Evolutionary conservation across 2,888 invertebrate genomes (phyloP), one percentile per base, ranked within the genome.

Genomic region (Campoletis raptor): DNA sequence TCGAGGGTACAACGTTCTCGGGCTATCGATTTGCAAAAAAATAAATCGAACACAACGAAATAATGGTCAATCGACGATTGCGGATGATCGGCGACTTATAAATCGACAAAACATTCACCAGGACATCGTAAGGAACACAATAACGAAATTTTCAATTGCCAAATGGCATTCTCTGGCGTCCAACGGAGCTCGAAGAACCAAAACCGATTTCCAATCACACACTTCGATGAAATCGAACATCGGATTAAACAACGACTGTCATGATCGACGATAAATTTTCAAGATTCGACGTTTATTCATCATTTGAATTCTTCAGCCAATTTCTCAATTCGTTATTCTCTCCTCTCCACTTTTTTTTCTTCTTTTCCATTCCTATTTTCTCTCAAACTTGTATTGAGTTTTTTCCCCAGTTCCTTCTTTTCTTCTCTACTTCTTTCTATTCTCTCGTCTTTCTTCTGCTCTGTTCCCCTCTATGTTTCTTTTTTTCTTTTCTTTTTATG

Each of bases 1-100:
- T 89, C 8, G 90, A 91, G 52, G 93, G 92, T 52, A 92, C 90
- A 61, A 94, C 94, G 9, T 94, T 94, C 89, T 92, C 94, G 81
- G 94, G 94, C 8, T 92, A 93, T 76, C 93, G 94, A 79, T 91
- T 94, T 74, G 94, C 94, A 83, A 94, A 93, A 89, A 94, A 93
- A 88, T 93, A 81, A 82, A 78, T 48, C 45, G 52, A 76, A 80
- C 81, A 77, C 7, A 45, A 24, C 30, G 30, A 36, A 12, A 77
- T 4, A 24, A 10, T 9, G 6, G 45, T 42, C 18, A 10, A 40
- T 42, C 30, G 37, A 30, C 12, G 42, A 42, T 42, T 61, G 54
- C 66, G 80, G 76, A 40, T 52, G 42, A 48, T 24, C 54, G 70
- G 76, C 76, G 70, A 86, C 85, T 83, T 80, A 77, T 72, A 82